Percentiles rank a stretch among this genome's conserved stretches.
phyloP scores from a whole-genome alignment of 1,140 invertebrate species.

The Megalonaias nervosa region DNA sequence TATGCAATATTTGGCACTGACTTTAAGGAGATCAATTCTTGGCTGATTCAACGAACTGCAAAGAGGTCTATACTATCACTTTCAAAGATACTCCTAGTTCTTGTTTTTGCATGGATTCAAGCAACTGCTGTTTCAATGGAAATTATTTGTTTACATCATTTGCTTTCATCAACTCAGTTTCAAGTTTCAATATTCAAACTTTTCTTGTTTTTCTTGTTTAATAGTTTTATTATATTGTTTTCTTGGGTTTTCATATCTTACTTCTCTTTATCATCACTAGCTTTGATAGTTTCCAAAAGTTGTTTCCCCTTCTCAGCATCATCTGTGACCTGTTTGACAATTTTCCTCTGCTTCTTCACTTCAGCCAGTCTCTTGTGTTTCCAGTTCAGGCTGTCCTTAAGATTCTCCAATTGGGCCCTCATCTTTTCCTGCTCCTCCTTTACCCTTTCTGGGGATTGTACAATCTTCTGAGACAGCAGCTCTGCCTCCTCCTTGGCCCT shows the following conservation, averaged over 20 bases:
- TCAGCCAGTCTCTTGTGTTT: slow-evolving; percentile 39
- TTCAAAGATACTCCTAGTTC: no score
- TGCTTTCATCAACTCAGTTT: no score
- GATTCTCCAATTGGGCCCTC: slow-evolving; percentile 35
- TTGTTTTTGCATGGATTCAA: no score
- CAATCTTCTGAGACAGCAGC: slow-evolving; percentile 54
- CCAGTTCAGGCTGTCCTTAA: slow-evolving; percentile 35
- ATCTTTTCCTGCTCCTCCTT: slow-evolving; percentile 48
- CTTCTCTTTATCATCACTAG: slow-evolving; percentile 42
- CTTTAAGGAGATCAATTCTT: no score
- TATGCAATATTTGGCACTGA: no score
- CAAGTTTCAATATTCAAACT: no score
- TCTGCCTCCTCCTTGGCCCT: slow-evolving; percentile 45
- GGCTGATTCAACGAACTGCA: no score
- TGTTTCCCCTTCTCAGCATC: slow-evolving; percentile 39
- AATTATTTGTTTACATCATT: no score
- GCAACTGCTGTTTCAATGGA: no score
- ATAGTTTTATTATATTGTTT: no score
- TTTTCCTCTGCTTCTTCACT: slow-evolving; percentile 30
- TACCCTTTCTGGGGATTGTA: slow-evolving; percentile 55
- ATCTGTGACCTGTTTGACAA: slow-evolving; percentile 9
- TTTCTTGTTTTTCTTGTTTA: no score
- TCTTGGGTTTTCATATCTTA: slow-evolving; percentile 16
- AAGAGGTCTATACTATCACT: no score
- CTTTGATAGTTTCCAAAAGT: slow-evolving; percentile 40